A percentile compares a stretch with the other conserved stretches of the same genome.
These are phyloP conservation scores for Busseola fusca DNA, from an alignment of 2,888 invertebrate species.

Conservation along the genomic window DNA sequence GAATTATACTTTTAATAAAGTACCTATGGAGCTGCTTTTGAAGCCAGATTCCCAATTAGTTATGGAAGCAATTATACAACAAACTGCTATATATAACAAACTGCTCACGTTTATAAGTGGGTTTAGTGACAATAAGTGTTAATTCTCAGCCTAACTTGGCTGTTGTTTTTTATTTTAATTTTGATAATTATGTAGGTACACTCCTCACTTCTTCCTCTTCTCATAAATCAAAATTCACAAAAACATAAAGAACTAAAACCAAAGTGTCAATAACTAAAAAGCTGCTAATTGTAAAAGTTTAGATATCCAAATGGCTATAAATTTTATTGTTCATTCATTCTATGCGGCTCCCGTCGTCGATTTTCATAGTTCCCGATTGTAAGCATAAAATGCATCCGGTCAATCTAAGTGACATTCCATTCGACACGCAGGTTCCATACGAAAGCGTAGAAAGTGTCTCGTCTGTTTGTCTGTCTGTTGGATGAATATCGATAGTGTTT, in stretches of 20 bases:
- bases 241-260: conserved; percentile 31
- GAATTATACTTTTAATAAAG: conserved; percentile 32
- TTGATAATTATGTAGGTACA: no score
- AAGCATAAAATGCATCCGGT: conserved; percentile 61
- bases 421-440: conserved; percentile 48
- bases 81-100: conserved; percentile 4
- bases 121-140: no score
- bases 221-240: conserved; percentile 22
- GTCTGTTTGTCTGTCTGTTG: conserved; percentile 36
- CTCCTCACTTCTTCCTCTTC: background rate
- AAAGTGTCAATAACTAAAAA: conserved; percentile 59
- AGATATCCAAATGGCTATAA: conserved; percentile 51
- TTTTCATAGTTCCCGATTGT: conserved; percentile 59
- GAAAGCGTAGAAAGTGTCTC: conserved; percentile 47
- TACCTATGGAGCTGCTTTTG: background rate
- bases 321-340: conserved; percentile 55
- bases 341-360: conserved; percentile 48
- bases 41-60: conserved; percentile 12
- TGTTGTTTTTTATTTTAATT: no score
- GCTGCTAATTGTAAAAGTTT: conserved; percentile 55
- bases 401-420: conserved; percentile 58
- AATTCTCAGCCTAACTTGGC: no score
- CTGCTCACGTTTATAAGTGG: conserved; percentile 6
- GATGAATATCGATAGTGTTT: conserved; percentile 42
- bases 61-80: conserved; percentile 20